These are phyloP conservation scores for Ips typographus DNA, from an alignment of 1,140 invertebrate species.

Conservation along the genomic window DNA sequence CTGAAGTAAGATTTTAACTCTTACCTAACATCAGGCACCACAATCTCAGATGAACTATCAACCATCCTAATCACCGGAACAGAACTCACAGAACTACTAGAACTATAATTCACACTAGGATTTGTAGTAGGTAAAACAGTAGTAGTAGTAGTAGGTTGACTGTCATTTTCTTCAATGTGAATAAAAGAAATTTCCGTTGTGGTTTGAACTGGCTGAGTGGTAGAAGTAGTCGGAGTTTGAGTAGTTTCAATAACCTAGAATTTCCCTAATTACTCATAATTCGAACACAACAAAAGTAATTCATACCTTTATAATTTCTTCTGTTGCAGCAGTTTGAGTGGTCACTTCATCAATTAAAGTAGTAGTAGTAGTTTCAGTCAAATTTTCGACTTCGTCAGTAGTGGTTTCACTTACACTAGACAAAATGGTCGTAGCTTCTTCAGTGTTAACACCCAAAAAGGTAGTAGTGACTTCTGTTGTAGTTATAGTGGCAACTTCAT, in stretches of 20 bases:
- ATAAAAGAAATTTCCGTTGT: constrained; percentile 20
- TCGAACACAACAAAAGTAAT: too few species aligned
- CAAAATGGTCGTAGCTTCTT: not conserved
- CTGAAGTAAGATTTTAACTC: constrained; percentile 22
- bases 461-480: constrained; percentile 17
- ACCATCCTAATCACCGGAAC: too few species aligned
- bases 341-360: not conserved
- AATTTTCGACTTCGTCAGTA: constrained; percentile 1
- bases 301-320: not conserved
- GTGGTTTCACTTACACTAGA: not conserved
- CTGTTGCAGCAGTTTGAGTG: not conserved
- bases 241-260: too few species aligned
- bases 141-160: constrained; percentile 26
- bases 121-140: too few species aligned
- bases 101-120: too few species aligned
- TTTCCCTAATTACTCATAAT: too few species aligned
- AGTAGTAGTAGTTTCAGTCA: not conserved
- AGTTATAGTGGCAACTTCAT: constrained; percentile 22
- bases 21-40: constrained; percentile 29
- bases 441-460: not conserved
- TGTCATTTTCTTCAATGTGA: constrained; percentile 22
- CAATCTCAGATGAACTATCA: not conserved
- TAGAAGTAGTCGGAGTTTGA: too few species aligned
- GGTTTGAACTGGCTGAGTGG: not conserved
- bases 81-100: too few species aligned